These are phyloP conservation scores for Aegypius monachus DNA, from an alignment of 2,113 vertebrate genomes.

Conservation along the genomic window DNA sequence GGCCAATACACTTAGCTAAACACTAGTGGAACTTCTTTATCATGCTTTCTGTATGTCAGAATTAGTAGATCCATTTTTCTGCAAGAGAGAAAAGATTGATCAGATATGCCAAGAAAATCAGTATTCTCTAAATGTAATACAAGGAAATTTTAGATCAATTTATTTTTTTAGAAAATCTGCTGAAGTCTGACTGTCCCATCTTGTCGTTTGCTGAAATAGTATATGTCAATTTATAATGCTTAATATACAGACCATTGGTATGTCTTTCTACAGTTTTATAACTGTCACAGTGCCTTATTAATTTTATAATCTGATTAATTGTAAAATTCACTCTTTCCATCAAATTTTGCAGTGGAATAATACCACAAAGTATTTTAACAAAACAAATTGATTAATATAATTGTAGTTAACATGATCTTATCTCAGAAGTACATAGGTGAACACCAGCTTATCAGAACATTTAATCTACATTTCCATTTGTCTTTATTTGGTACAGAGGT, in stretches of 20 bases:
- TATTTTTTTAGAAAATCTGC: not conserved
- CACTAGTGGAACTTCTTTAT: slow-evolving; percentile 4
- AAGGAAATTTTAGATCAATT: not conserved
- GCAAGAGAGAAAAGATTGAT: slow-evolving; percentile 55
- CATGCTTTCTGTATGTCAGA: not conserved
- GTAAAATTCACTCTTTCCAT: not conserved
- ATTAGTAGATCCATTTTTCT: slow-evolving; percentile 78
- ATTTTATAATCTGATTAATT: not conserved
- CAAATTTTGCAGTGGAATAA: not conserved
- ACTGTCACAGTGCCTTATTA: not conserved
- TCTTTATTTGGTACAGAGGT: not conserved
- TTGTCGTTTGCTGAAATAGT: not conserved
- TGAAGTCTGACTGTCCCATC: not conserved
- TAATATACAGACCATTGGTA: not conserved
- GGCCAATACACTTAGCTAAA: not conserved
- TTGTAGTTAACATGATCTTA: not conserved
- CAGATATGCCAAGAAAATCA: not conserved
- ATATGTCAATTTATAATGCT: not conserved
- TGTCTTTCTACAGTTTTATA: not conserved
- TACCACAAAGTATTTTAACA: not conserved
- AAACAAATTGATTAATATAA: not conserved
- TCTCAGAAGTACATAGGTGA: not conserved
- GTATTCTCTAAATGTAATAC: not conserved
- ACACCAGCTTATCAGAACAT: not conserved
- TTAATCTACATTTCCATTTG: not conserved